Evolutionary conservation across 2,888 invertebrate species (phyloP), one percentile per base, ranked within the genome.

Genomic region (Caenorhabditis sp.): DNA sequence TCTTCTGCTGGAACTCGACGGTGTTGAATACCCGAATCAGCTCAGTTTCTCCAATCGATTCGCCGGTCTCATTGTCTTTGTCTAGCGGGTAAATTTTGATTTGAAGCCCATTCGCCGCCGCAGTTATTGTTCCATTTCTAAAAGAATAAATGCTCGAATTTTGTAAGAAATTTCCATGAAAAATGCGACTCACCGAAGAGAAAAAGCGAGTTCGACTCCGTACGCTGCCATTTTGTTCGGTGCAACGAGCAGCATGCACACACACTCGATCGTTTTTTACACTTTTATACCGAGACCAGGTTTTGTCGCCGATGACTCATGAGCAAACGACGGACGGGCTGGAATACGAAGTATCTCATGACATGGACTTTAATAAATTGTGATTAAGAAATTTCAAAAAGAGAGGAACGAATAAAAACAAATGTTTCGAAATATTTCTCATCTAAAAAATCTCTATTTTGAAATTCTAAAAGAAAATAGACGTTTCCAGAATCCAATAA

Each of bases 11-110:
- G 47, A 85, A 86, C 44, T 64, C 40, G 9, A 72, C 22, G 35
- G 82, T 74, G 6, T 18, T 40, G 24, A 69, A 64, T 47, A 83
- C 77, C 20, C 80, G 80, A 22, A 85, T 65, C 0, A 82, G 72
- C 47, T 87, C 87, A 0, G 85, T 85, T 72, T 85, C 82, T 20
- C 80, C 81, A 0, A 87, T 26, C 79, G 84, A 65, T 37, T 74
- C 74, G 4, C 56, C 44, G 15, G 44, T 24, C 51, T 80, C 80
- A 22, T 55, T 60, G n/a, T 80, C 55, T 5, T 40, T 69, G 40
- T 74, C 70, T 51, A 74, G 58, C 20, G 51, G 51, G 35, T 53
- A 60, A 1, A 76, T 22, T 37, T 47, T 11, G 44, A 74, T 55
- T 13, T 65, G 50, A n/a, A 82, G 22, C 0, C 82, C 82, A 47